A percentile compares a stretch with the other conserved stretches of the same genome.
Evolutionary conservation across 2,888 invertebrate genomes (phyloP).

Genomic region (Drosophila yooni): DNA sequence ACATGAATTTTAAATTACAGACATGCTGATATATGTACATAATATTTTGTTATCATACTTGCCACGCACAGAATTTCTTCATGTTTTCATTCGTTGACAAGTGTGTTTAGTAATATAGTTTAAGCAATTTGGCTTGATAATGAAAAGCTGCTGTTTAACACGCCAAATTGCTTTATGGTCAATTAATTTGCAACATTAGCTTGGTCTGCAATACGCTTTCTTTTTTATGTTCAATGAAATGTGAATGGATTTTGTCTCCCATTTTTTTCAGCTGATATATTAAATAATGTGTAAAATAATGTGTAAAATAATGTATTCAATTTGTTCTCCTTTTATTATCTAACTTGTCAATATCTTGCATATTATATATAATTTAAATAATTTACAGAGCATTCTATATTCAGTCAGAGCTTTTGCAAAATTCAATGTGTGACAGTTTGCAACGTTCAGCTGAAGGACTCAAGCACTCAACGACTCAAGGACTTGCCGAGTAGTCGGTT

Average conservation of each 20-base stretch:
- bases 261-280: background rate
- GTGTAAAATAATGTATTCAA: background rate
- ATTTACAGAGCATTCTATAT: background rate
- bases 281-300: background rate
- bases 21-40: constrained; percentile 30
- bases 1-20: constrained; percentile 57
- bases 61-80: background rate
- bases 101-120: constrained; percentile 8
- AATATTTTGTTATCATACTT: constrained; percentile 3
- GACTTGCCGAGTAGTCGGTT: constrained; percentile 10
- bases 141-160: background rate
- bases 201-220: background rate
- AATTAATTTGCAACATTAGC: background rate
- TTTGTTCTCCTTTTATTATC: background rate
- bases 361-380: background rate
- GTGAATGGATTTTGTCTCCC: background rate
- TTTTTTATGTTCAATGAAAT: background rate
- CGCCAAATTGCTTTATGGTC: background rate
- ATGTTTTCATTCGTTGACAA: background rate
- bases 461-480: constrained; percentile 19
- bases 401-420: background rate
- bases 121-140: constrained; percentile 10
- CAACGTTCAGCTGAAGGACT: constrained; percentile 14
- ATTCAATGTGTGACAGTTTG: background rate
- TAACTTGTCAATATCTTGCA: background rate